phyloP scores from a whole-genome alignment of 1,140 invertebrate genomes.

The Apis florea region DNA sequence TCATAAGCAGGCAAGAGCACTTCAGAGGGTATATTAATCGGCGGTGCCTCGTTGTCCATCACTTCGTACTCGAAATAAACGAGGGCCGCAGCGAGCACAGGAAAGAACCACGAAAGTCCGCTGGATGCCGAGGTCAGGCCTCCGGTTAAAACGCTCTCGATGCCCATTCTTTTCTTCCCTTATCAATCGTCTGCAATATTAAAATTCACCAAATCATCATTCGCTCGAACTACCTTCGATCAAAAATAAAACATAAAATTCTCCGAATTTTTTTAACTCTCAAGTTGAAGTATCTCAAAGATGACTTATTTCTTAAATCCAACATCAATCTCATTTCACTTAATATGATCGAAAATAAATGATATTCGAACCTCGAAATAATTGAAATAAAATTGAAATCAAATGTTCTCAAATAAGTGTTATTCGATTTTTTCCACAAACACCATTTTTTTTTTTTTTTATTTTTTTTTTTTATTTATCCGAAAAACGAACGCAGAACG shows the following conservation, averaged over 20 bases:
- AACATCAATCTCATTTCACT: no score
- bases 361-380: not conserved
- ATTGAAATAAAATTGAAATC: no score
- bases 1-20: constrained; percentile 87
- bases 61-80: constrained; percentile 91
- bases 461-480: not conserved
- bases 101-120: constrained; percentile 88
- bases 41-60: constrained; percentile 87
- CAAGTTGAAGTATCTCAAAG: no score
- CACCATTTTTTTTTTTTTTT: no score
- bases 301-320: no score
- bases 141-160: constrained; percentile 72
- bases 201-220: not conserved
- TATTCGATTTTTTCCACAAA: not conserved
- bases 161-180: constrained; percentile 65
- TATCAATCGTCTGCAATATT: not conserved
- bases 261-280: no score
- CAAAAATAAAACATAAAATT: no score
- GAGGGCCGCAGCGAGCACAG: constrained; percentile 88
- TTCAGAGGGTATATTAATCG: constrained; percentile 85
- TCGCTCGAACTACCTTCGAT: no score
- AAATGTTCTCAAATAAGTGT: not conserved
- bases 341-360: no score
- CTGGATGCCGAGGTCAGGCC: constrained; percentile 78
- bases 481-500: rapidly evolving